Base-by-base conservation (phyloP, 2,797 vertebrate genomes). In the Poecilia velifera region DNA sequence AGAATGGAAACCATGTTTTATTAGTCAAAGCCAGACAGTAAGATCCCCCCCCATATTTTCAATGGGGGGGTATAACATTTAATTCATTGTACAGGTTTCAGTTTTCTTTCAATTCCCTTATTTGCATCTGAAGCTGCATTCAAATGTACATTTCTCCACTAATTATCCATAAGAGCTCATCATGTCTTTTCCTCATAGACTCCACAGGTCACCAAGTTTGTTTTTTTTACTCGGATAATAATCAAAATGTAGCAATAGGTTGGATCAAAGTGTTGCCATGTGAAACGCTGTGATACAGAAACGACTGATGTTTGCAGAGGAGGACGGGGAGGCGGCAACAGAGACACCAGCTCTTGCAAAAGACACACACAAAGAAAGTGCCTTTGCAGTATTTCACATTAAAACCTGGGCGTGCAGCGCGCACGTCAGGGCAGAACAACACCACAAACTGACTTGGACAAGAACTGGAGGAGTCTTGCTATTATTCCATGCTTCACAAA, bases 401-500 rank as follows among this genome's bases (percentile, higher is more conserved):
- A 83, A 89, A 86, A 81, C 76, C 59, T 0, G 68, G 88, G 88
- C 72, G 5, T 77, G 75, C 80, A 76, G 68, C 80, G 81, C 73
- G 78, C 81, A 77, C 57, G 70, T 84, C 53, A 76, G 82, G 79
- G 82, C 83, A 84, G 78, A 77, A 81, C 73, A 72, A 84, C 72
- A 82, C 80, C 57, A 80, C 43, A 79, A 87, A 72, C 80, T 14
- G 77, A 89, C 87, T 5, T 5, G 81, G 80, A 88, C 74, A 57
- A 83, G 62, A 89, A 53, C 62, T 2, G 4, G 51, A 55, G 55
- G 71, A 82, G 78, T 83, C 75, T 79, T 62, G 74, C 80, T 53
- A 82, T 49, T 66, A 47, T 20, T 72, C 76, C 87, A 92, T 92
- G 91, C 89, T 87, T 87, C 25, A 47, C 74, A 80, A 85, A 84